phyloP scores from a whole-genome alignment of 2,888 invertebrate genomes.

The Podotricha telesiphe region DNA sequence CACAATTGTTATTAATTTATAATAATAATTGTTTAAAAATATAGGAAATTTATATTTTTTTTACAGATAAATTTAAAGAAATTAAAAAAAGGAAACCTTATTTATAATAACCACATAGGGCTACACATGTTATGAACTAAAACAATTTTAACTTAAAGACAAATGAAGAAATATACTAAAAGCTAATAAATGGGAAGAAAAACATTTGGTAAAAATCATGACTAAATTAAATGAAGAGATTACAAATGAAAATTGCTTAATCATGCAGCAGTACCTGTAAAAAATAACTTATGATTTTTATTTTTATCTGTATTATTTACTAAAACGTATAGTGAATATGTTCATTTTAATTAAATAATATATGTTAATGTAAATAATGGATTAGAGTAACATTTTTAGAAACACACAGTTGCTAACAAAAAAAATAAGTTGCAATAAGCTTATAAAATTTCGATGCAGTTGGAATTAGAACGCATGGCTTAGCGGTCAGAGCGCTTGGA shows the following conservation, averaged over 20 bases:
- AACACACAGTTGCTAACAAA: too few species aligned
- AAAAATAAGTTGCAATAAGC: too few species aligned
- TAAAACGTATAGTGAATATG: too few species aligned
- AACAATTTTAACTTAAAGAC: conserved; percentile 37
- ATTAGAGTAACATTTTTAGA: too few species aligned
- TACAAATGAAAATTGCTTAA: conserved; percentile 50
- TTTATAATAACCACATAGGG: conserved; percentile 11
- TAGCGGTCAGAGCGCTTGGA: too few species aligned
- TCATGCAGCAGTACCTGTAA: conserved; percentile 40
- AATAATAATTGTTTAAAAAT: background rate
- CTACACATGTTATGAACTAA: conserved; percentile 26
- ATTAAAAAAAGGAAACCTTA: background rate
- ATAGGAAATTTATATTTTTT: background rate
- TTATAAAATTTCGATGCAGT: too few species aligned
- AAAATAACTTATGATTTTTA: too few species aligned
- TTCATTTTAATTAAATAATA: too few species aligned
- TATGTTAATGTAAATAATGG: too few species aligned
- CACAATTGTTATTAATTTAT: background rate
- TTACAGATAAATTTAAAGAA: background rate
- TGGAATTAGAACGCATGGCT: too few species aligned
- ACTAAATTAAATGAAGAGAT: conserved; percentile 69
- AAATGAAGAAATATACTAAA: conserved; percentile 28
- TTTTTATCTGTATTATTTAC: too few species aligned
- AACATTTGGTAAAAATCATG: conserved; percentile 68
- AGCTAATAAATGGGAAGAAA: conserved; percentile 39